Evolutionary conservation across 2,888 invertebrate genomes (phyloP).

Genomic region (Drosophila paracracens): DNA sequence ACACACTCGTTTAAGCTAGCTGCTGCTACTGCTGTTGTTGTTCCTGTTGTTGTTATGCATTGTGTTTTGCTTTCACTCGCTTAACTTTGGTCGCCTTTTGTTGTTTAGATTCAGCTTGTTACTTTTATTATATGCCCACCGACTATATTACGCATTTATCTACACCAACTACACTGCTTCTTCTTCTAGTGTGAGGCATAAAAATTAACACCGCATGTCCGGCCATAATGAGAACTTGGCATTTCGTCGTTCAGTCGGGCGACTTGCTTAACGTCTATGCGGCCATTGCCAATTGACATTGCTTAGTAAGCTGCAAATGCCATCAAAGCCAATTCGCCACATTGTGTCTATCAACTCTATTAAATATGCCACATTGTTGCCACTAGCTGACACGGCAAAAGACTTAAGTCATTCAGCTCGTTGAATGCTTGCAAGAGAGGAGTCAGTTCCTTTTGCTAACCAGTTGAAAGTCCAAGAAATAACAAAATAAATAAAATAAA

Average conservation of each 20-base stretch:
- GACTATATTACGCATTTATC: constrained; percentile 41
- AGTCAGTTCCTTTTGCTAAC: background rate
- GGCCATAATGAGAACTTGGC: constrained; percentile 48
- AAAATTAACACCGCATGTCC: constrained; percentile 60
- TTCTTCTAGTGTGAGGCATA: constrained; percentile 32
- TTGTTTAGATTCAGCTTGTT: constrained; percentile 57
- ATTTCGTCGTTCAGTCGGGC: constrained; percentile 13
- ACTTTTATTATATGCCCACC: constrained; percentile 45
- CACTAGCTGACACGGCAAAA: constrained; percentile 30
- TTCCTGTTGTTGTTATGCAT: constrained; percentile 15
- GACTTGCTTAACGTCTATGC: constrained; percentile 12
- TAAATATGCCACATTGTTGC: constrained; percentile 30
- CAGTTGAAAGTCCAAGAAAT: background rate
- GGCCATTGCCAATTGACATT: constrained; percentile 24
- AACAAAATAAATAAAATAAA: background rate
- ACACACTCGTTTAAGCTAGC: constrained; percentile 27
- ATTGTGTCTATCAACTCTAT: constrained; percentile 29
- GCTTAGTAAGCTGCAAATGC: background rate
- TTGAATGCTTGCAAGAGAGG: constrained; percentile 4
- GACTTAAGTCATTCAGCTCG: constrained; percentile 10
- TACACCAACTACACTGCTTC: constrained; percentile 20
- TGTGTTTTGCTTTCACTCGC: constrained; percentile 56
- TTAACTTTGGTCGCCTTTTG: constrained; percentile 55
- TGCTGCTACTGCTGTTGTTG: constrained; percentile 4
- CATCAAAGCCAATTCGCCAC: constrained; percentile 26